Conservation (phyloP, 2,797 vertebrate genomes). For the Neosalanx taihuensis region DNA sequence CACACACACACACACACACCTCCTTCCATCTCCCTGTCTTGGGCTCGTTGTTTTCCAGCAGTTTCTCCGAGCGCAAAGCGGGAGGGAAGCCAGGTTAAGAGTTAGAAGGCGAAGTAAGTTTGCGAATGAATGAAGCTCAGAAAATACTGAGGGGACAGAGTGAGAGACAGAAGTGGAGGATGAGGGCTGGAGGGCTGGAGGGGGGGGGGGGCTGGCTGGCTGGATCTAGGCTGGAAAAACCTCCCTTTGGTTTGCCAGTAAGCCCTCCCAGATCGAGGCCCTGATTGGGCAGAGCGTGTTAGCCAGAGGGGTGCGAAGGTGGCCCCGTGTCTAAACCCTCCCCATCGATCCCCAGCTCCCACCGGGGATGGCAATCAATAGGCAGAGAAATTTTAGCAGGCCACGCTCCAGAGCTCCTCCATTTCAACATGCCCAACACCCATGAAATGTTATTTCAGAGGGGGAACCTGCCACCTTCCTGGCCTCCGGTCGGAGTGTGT, state of each 20-base stretch:
- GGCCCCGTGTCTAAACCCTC: constrained; percentile 70
- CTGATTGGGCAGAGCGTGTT: constrained; percentile 29
- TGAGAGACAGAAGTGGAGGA: constrained; percentile 23
- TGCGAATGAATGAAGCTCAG: neutral
- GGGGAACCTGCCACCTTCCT: constrained; percentile 33
- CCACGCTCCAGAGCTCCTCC: constrained; percentile 62
- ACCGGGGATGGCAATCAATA: constrained; percentile 73
- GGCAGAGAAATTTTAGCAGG: constrained; percentile 70
- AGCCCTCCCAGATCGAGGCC: constrained; percentile 27
- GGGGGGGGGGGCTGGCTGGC: no score
- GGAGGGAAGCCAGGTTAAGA: no score
- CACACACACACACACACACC: neutral
- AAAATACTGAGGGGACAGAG: constrained; percentile 20
- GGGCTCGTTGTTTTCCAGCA: constrained; percentile 5
- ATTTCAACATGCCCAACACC: constrained; percentile 67
- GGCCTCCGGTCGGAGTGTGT: constrained; percentile 15
- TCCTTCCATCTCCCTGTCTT: constrained; percentile 2
- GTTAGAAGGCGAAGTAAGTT: no score
- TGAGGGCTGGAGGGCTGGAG: neutral
- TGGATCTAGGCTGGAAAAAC: constrained; percentile 27
- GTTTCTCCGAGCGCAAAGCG: constrained; percentile 22
- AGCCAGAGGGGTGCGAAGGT: constrained; percentile 42
- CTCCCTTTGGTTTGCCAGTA: neutral
- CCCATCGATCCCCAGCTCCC: constrained; percentile 68
- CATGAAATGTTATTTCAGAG: constrained; percentile 70